Base-by-base conservation (phyloP, 2,888 invertebrate species). In the Sturmia bella region DNA sequence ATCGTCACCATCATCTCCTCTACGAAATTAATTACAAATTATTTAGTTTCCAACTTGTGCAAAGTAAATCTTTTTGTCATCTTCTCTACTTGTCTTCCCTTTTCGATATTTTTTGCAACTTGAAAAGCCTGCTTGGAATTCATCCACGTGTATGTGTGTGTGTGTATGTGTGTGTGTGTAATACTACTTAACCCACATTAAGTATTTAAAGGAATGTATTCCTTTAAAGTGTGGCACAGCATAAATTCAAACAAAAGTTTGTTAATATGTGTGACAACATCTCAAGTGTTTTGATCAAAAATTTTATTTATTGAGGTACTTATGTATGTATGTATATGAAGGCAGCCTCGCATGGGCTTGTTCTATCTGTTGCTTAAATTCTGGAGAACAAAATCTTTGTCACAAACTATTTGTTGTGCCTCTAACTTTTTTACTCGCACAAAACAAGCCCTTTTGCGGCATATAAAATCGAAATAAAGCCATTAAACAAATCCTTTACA, bases 1-100 rank as follows among this genome's bases (percentile, higher is more conserved):
- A 32, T 68, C 19, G 19, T 41, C 52, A 54, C 66, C 13, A 59
- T 43, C 43, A 45, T 63, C 27, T 52, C 61, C 27, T 37, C 32
- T 9, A 56, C 15, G 43, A 57, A 50, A 78, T 78, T 78, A 78
- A 56, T 78, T 72, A 63, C 64, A 70, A 72, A 50, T 64, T 78
- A 27, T 72, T 50, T 64, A 56, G 41, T 68, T 75, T 75, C 15
- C 41, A 15, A 66, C 75, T 57, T 75, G 27, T 45, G 45, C 27
- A 24, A 50, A 50, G 6, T 72, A 17, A 39, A 24, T 19, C 27
- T 52, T 63, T 41, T 61, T 52, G 39, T 52, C 41, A 32, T 52
- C 12, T 59, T 32, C 27, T 41, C 4, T 27, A 13, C 24, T 68
- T 59, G 13, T 57, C 43, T 21, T 41, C 11, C 32, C 57, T 13